Evolutionary conservation across 2,113 vertebrate species (phyloP).

Genomic region (Tragulus kanchil): DNA sequence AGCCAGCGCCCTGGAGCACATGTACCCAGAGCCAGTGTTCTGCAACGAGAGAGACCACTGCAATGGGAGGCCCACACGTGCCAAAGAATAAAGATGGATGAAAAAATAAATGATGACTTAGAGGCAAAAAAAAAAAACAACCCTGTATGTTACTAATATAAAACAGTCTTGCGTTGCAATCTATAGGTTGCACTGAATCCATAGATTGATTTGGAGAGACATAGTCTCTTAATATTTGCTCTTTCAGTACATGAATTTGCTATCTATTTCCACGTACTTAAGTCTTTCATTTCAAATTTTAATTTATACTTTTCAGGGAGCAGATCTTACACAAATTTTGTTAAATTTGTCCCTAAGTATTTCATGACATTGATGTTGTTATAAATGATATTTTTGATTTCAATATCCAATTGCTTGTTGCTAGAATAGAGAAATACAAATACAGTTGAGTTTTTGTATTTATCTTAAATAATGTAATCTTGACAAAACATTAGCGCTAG

Average conservation of each 20-base stretch:
- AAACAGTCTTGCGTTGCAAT: slow-evolving; percentile 2
- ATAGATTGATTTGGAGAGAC: slow-evolving; percentile 29
- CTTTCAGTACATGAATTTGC: slow-evolving; percentile 40
- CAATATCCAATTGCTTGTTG: slow-evolving; percentile 27
- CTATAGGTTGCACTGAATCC: slow-evolving; percentile 32
- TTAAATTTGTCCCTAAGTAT: slow-evolving; percentile 43
- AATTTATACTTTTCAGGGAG: slow-evolving; percentile 41
- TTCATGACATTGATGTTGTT: slow-evolving; percentile 46
- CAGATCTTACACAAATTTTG: slow-evolving; percentile 24
- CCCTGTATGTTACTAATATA: neutral
- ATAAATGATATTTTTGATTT: slow-evolving; percentile 32
- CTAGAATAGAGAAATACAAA: slow-evolving; percentile 42
- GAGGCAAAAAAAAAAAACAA: too few species aligned
- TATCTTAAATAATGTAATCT: slow-evolving; percentile 18
- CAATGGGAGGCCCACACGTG: too few species aligned
- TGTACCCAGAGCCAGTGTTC: too few species aligned
- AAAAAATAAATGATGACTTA: too few species aligned
- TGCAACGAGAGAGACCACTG: too few species aligned
- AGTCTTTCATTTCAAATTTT: slow-evolving; percentile 57
- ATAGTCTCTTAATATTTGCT: slow-evolving; percentile 50
- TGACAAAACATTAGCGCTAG: slow-evolving; percentile 2
- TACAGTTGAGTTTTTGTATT: slow-evolving; percentile 38
- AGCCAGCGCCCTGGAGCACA: too few species aligned
- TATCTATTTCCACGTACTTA: slow-evolving; percentile 53
- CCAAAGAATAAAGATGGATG: too few species aligned